A percentile compares a stretch with the other conserved stretches of the same genome.
phyloP scores from a whole-genome alignment of 2,888 invertebrate genomes.

The Caenorhabditis becei region DNA sequence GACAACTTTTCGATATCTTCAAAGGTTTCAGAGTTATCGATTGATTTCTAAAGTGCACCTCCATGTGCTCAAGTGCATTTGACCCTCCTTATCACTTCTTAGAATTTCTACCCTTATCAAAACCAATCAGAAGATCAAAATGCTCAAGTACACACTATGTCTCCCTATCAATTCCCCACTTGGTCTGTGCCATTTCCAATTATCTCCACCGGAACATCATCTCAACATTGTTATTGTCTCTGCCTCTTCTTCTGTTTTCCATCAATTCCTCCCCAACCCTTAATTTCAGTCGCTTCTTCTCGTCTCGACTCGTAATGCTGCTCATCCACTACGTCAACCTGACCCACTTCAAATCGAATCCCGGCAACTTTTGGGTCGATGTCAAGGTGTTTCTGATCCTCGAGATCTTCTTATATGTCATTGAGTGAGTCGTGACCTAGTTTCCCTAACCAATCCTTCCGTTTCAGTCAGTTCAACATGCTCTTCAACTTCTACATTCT shows the following conservation, averaged over 20 bases:
- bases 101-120: too few relatives aligned
- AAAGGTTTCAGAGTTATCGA: background rate
- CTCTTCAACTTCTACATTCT: slow-evolving; percentile 42
- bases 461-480: slow-evolving; percentile 35
- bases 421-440: slow-evolving; percentile 34
- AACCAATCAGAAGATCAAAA: background rate
- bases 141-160: background rate
- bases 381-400: slow-evolving; percentile 35
- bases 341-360: slow-evolving; percentile 27
- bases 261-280: background rate
- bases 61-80: too few relatives aligned
- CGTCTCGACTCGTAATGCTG: slow-evolving; percentile 20
- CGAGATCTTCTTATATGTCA: slow-evolving; percentile 32
- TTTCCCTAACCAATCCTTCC: background rate
- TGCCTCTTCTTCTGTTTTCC: background rate
- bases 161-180: background rate
- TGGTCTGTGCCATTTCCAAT: background rate
- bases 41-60: background rate
- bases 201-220: slow-evolving; percentile 1
- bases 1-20: background rate
- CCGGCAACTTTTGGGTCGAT: slow-evolving; percentile 16
- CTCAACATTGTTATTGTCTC: background rate
- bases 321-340: slow-evolving; percentile 49
- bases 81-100: too few relatives aligned
- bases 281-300: background rate